Evolutionary conservation across 2,888 invertebrate genomes (phyloP), one percentile per base, ranked within the genome.

Genomic region (Nysson spinosus): DNA sequence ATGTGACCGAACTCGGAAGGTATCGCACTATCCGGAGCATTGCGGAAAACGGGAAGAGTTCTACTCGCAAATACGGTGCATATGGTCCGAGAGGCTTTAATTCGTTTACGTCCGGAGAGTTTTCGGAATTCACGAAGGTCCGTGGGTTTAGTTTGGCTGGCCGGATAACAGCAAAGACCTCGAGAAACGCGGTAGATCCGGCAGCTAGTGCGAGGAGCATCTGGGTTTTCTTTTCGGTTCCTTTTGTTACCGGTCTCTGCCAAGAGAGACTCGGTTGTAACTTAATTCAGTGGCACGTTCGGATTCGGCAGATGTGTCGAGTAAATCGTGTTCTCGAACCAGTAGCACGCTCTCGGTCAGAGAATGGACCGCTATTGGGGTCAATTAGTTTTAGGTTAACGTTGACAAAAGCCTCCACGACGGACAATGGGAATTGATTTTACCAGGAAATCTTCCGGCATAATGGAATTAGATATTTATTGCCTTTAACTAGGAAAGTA

Each of bases 251-350:
- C 22, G 32, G 34, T n/a, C 32, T 28, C 44, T 11, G 19, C 37
- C 37, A 26, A 30, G 24, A 3, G 9, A 7, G 37, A 37, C 11
- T 32, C 32, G 19, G 40, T 16, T 34, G 26, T 51, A 43, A 46
- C 57, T 71, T 66, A 61, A 57, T 50, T 39, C 56, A 34, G 46
- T 34, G 50, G 49, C 62, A 47, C 61, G 56, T 40, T 39, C 47
- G 54, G n/a, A 55, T 57, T 66, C 72, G 67, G 72, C 72, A 71
- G 72, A 72, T 70, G 66, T 51, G 66, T 24, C 49, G 56, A 54
- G 57, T 60, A 66, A 70, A 70, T 70, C 62, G 62, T 43, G 54
- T 50, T 30, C n/a, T 56, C 66, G 30, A 66, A 71, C 54, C 46
- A 52, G n/a, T 32, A 9, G 4, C 14, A 34, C 42, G 42, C 42